phyloP scores from a whole-genome alignment of 2,113 vertebrate species.

The Corythornis madagascariensis region DNA sequence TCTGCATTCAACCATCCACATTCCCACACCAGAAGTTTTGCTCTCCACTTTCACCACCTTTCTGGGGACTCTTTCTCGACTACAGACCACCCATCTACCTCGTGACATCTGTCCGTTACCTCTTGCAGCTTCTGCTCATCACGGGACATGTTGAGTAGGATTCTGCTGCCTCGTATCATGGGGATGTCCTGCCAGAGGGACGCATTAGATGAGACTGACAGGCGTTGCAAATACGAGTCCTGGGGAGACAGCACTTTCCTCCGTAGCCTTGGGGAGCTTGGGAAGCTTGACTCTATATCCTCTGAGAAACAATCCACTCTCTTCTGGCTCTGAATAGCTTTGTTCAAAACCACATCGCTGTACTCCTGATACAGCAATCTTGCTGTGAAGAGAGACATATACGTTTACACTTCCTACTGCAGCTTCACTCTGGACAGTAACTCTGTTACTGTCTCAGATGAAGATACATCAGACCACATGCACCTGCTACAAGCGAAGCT shows the following conservation, averaged over 20 bases:
- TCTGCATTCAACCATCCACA: background rate
- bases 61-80: background rate
- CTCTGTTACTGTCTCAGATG: background rate
- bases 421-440: background rate
- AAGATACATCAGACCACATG: background rate
- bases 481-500: background rate
- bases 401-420: background rate
- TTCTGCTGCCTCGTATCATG: slow-evolving; percentile 77
- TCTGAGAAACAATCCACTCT: slow-evolving; percentile 75
- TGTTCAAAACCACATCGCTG: slow-evolving; percentile 88
- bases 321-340: slow-evolving; percentile 91
- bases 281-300: slow-evolving; percentile 23
- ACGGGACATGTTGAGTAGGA: slow-evolving; percentile 83
- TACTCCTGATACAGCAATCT: slow-evolving; percentile 94
- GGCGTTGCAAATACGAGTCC: slow-evolving; percentile 81
- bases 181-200: slow-evolving; percentile 95
- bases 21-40: background rate
- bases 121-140: slow-evolving; percentile 91
- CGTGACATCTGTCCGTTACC: slow-evolving; percentile 71
- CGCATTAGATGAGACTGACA: slow-evolving; percentile 77
- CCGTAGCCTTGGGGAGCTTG: slow-evolving; percentile 65
- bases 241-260: slow-evolving; percentile 72
- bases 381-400: slow-evolving; percentile 66
- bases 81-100: background rate
- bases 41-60: background rate